Base-by-base conservation (phyloP, 2,797 vertebrate genomes). In the Acanthiza pusilla region DNA sequence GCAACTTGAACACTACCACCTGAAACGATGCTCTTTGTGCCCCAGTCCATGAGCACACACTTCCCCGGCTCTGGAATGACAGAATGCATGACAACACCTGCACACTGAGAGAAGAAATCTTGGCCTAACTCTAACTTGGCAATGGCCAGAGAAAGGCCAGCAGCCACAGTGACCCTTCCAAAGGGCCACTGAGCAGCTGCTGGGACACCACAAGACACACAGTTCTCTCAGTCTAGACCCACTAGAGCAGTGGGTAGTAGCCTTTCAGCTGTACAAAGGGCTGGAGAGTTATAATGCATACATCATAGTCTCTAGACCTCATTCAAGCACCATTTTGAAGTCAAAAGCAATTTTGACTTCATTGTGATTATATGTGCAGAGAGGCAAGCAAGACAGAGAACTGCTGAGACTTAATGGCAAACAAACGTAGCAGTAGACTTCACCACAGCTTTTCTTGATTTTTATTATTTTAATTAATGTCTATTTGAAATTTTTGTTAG, bases 81-180 rank as follows among this genome's bases (percentile, higher is more conserved):
- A 58, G 66, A 77, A 63, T 3, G 8, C 8, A 27, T 13, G 12
- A 45, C 45, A 43, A 9, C 51, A 11, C 26, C 73, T 23, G 26
- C 43, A 51, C 17, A 6, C 16, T 5, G 26, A 30, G 18, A 57
- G 50, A 50, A 71, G 55, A 57, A 47, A 68, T 63, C n/a, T 14
- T 38, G 50, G 40, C 18, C 15, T 68, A 63, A 1, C 17, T 43
- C 30, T 5, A 32, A 25, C 26, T 34, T 7, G 2, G 5, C 0
- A 1, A 45, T 16, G 0, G 1, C 29, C 1, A 4, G 23, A 82
- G 45, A 50, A 20, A 7, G 2, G n/a, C 13, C 2, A 5, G 53
- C 17, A 54, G 38, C 21, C 75, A 62, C 57, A 62, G 36, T 1
- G 1, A 54, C 19, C 43, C 27, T 65, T 43, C 55, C 54, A 54